These are phyloP conservation scores for Panonychus citri DNA, from an alignment of 1,140 invertebrate genomes.

Conservation along the genomic window DNA sequence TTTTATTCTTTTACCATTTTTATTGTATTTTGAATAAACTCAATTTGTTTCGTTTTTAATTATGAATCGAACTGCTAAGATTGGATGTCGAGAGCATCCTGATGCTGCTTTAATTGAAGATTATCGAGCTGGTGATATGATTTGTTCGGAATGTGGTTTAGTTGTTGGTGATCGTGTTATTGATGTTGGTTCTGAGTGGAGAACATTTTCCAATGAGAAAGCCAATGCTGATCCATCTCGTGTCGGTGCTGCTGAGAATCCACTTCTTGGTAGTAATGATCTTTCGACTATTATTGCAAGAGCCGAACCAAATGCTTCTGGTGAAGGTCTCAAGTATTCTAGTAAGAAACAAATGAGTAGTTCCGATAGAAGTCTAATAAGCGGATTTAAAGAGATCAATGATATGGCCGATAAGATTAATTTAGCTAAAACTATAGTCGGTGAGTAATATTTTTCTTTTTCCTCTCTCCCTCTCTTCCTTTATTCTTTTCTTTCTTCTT, in stretches of 20 bases:
- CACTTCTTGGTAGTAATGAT: conserved; percentile 78
- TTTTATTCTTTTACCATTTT: too few species aligned
- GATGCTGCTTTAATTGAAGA: conserved; percentile 88
- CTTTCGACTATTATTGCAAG: conserved; percentile 91
- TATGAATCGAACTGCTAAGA: conserved; percentile 17
- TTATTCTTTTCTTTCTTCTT: too few species aligned
- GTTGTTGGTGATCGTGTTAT: conserved; percentile 98
- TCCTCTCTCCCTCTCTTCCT: too few species aligned
- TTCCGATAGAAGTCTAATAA: conserved; percentile 75
- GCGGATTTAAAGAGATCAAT: conserved; percentile 86
- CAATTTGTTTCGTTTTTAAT: too few species aligned
- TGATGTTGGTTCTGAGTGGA: conserved; percentile 99
- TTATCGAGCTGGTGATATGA: conserved; percentile 93
- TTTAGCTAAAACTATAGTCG: conserved; percentile 60
- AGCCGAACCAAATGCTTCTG: conserved; percentile 52
- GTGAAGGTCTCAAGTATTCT: conserved; percentile 70
- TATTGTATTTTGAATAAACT: too few species aligned
- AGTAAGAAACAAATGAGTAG: conserved; percentile 77
- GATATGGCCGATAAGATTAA: conserved; percentile 96
- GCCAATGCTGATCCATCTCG: conserved; percentile 86
- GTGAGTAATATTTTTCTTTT: too few species aligned
- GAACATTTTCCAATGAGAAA: conserved; percentile 98
- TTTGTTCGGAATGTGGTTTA: conserved; percentile 93
- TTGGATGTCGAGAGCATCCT: conserved; percentile 79
- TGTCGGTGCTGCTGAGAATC: conserved; percentile 76